These are phyloP conservation scores for Melanerpes aurifrons DNA, from an alignment of 2,113 vertebrate genomes.

Conservation along the genomic window DNA sequence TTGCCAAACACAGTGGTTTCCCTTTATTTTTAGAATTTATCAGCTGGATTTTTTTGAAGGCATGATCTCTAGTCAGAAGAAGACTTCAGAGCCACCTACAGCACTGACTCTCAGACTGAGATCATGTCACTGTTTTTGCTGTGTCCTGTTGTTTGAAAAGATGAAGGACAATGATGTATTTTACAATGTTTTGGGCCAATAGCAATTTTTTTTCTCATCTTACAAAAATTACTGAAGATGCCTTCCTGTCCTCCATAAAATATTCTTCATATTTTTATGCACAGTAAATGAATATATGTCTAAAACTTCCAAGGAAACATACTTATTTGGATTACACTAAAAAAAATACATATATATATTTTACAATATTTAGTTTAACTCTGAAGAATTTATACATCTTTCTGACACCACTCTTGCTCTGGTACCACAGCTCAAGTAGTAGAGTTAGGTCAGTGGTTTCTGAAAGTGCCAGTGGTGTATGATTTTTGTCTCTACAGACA, in stretches of 20 bases:
- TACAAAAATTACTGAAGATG: background rate
- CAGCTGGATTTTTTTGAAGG: background rate
- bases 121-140: background rate
- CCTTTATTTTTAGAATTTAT: background rate
- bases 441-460: background rate
- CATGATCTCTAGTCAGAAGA: background rate
- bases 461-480: background rate
- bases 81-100: background rate
- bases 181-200: background rate
- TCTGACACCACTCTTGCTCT: background rate
- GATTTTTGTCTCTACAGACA: background rate
- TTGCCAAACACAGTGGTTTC: background rate
- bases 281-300: background rate
- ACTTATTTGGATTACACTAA: background rate
- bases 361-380: background rate
- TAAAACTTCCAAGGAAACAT: background rate
- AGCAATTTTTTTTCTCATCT: background rate
- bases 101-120: background rate
- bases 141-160: conserved; percentile 15
- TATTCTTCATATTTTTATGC: conserved; percentile 7
- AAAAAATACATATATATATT: background rate
- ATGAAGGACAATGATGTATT: conserved; percentile 13
- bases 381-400: background rate
- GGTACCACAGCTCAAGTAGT: background rate
- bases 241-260: background rate